A percentile compares a stretch with the other conserved stretches of the same genome.
Conservation (phyloP, 2,797 vertebrate species). For the Argya squamiceps region DNA sequence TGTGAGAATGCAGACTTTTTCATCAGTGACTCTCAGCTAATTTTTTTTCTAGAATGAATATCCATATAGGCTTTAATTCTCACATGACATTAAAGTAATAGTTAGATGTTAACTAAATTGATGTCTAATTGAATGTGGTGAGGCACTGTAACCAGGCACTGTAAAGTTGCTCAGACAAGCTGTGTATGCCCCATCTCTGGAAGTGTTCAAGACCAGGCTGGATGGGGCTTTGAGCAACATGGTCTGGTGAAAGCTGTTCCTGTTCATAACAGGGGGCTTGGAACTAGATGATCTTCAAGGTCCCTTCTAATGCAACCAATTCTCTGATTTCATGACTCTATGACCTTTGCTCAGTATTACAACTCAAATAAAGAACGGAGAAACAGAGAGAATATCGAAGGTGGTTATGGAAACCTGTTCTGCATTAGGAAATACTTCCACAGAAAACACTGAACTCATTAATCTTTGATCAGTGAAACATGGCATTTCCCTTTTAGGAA, state of each 20-base stretch:
- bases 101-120: background rate
- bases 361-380: background rate
- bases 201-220: background rate
- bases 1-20: background rate
- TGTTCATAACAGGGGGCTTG: accelerated
- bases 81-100: background rate
- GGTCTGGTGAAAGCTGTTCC: accelerated
- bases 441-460: background rate
- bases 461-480: background rate
- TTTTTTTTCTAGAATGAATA: background rate
- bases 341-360: background rate
- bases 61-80: background rate
- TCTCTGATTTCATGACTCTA: background rate
- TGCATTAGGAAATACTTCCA: background rate
- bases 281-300: background rate
- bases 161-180: background rate
- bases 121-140: accelerated
- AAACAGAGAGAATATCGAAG: background rate
- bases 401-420: background rate
- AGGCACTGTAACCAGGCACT: background rate
- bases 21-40: background rate
- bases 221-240: background rate
- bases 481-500: background rate
- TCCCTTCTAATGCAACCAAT: background rate
- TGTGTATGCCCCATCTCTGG: background rate